Base-by-base conservation (phyloP, 64 coral and sea anemone genomes). In the Porites lutea region DNA sequence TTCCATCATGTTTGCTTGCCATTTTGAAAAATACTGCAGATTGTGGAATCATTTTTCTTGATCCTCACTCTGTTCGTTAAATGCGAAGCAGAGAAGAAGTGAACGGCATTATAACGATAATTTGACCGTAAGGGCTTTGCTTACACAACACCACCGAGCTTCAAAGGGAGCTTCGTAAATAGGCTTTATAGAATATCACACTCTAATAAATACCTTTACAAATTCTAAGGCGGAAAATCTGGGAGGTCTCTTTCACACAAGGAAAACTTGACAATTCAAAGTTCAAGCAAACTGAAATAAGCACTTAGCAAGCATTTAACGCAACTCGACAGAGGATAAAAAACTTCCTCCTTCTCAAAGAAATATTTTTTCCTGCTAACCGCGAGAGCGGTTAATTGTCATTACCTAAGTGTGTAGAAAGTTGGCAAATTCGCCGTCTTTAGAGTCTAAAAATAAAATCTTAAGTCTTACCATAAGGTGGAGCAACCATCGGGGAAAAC, bases 401-500 rank as follows among this genome's bases (percentile, higher is more conserved):
- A 81, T 43, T 60, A n/a, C 55, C 16, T 11, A 2, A 60, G 23
- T 79, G 54, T 79, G 77, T 79, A 16, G 22, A 5, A 62, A 21
- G 47, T 16, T 84, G 61, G 47, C 46, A 46, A 84, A 66, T 23
- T 55, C 3, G 48, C 5, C 60, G 22, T 48, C 23, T 8, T 63
- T 16, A 13, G 20, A 8, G 58, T 82, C 63, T 84, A 84, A 84
- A 84, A 84, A 84, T 84, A 84, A 68, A 62, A 62, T 60, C 52
- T 37, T 23, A 8, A 81, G 18, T 73, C 95, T 44, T 94, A 97
- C 95, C 92, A 21, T 91, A 97, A 48, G 95, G 82, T 21, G 95
- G 95, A 77, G 91, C 83, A 46, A 97, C 95, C 95, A 97, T 97
- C 5, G 92, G 95, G 4, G 81, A 88, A 45, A 94, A 97, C 95